Evolutionary conservation across 2,797 vertebrate species (phyloP).

Genomic region (Chrosomus eos): DNA sequence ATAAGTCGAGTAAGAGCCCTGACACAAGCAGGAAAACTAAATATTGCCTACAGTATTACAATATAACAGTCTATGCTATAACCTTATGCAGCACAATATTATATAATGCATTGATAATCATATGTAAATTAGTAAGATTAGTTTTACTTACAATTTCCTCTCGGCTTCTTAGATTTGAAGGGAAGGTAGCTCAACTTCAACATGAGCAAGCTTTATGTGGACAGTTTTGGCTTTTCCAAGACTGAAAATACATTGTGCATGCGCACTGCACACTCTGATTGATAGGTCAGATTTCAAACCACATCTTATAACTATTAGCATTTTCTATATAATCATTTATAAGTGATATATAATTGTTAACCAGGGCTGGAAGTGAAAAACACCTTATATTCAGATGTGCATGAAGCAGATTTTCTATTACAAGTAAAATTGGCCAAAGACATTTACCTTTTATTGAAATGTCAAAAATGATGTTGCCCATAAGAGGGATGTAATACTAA

Average conservation of each 20-base stretch:
- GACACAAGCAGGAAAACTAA: not conserved
- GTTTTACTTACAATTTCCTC: not conserved
- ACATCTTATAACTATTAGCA: not conserved
- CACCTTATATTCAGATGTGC: too few species aligned
- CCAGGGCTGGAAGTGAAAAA: too few species aligned
- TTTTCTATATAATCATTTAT: not conserved
- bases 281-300: too few species aligned
- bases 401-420: not conserved
- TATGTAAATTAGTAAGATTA: not conserved
- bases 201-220: not conserved
- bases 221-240: not conserved
- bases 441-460: not conserved
- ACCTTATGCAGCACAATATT: not conserved
- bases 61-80: not conserved
- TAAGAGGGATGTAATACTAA: not conserved
- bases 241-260: too few species aligned
- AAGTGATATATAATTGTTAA: not conserved
- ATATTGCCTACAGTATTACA: not conserved
- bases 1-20: not conserved
- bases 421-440: not conserved
- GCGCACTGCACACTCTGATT: too few species aligned
- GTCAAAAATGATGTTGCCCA: not conserved
- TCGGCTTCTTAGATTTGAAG: not conserved
- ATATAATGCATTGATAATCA: not conserved
- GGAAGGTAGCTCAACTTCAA: not conserved